phyloP scores from a whole-genome alignment of 2,113 vertebrate species.

The Collichthys lucidus region DNA sequence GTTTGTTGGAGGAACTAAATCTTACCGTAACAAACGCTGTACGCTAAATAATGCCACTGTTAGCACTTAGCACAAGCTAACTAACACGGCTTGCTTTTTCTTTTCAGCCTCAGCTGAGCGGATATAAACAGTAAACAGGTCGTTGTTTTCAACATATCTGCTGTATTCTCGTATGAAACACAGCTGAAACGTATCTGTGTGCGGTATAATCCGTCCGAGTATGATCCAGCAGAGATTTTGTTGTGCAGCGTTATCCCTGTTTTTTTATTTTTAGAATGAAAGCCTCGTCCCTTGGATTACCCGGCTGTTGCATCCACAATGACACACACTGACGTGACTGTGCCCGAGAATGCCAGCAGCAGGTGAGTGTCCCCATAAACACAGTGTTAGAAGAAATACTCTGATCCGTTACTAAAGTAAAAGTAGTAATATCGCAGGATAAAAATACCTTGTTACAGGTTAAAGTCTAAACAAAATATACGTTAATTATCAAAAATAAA shows the following conservation, averaged over 20 bases:
- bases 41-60: background rate
- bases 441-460: background rate
- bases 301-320: constrained; percentile 47
- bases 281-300: constrained; percentile 11
- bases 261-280: constrained; percentile 37
- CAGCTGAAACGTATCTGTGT: background rate
- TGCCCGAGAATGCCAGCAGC: constrained; percentile 87
- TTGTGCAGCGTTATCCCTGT: constrained; percentile 1
- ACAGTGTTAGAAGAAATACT: background rate
- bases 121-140: background rate
- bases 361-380: constrained; percentile 76
- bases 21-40: background rate
- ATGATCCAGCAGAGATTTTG: background rate
- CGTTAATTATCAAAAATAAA: background rate
- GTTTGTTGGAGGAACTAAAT: background rate
- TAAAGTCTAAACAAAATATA: background rate
- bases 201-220: background rate
- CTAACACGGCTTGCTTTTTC: constrained; percentile 10
- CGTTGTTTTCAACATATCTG: background rate
- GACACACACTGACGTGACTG: constrained; percentile 62
- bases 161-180: background rate
- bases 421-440: background rate
- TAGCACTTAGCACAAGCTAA: constrained; percentile 53
- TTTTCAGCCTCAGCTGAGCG: background rate
- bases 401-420: background rate